A percentile compares a stretch with the other conserved stretches of the same genome.
Evolutionary conservation across 2,797 vertebrate genomes (phyloP).

Genomic region (Carapus acus): DNA sequence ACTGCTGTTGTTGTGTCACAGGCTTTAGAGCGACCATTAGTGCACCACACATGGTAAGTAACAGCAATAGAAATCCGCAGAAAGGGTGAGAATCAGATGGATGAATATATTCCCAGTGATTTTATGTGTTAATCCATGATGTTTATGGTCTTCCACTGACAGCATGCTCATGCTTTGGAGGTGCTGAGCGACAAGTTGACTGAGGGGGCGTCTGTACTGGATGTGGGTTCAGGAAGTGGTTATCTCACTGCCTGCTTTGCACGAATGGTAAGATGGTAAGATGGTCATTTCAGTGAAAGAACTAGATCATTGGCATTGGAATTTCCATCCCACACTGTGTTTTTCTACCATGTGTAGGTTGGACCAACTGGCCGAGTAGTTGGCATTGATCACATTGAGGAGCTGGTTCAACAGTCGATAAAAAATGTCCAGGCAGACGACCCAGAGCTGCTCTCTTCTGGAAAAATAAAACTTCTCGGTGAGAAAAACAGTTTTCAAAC

Average conservation of each 20-base stretch:
- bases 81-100: too few species aligned
- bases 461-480: constrained; percentile 79
- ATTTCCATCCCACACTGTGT: neutral
- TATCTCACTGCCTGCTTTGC: constrained; percentile 89
- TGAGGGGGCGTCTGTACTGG: constrained; percentile 81
- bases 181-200: constrained; percentile 81
- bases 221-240: constrained; percentile 89
- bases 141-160: constrained; percentile 14
- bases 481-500: constrained; percentile 44
- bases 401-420: constrained; percentile 78
- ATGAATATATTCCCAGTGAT: too few species aligned
- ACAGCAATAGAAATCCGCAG: neutral
- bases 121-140: neutral
- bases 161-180: constrained; percentile 89
- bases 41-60: constrained; percentile 89
- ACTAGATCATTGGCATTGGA: neutral
- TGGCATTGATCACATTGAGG: constrained; percentile 87
- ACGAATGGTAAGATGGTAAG: constrained; percentile 82
- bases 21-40: constrained; percentile 93
- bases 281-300: neutral
- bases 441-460: constrained; percentile 76
- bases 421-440: constrained; percentile 80
- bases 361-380: constrained; percentile 80
- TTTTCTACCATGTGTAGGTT: constrained; percentile 60
- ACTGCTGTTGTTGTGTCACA: constrained; percentile 48